phyloP scores from a whole-genome alignment of 2,888 invertebrate genomes.

The Eugnorisma glareosa region DNA sequence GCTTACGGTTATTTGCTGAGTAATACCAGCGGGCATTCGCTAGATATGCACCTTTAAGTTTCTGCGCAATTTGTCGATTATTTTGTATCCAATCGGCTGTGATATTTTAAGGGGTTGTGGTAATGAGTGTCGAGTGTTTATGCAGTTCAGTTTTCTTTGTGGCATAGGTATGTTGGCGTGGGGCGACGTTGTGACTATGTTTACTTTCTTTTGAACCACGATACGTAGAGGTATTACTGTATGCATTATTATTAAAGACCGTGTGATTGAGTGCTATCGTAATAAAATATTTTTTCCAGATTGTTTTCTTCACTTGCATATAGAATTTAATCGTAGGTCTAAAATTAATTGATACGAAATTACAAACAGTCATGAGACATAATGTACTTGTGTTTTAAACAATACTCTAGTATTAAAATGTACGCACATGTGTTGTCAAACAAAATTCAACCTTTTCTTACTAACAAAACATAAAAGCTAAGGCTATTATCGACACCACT shows the following conservation, averaged over 20 bases:
- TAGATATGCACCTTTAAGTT: slow-evolving; percentile 69
- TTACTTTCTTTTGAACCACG: neutral
- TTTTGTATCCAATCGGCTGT: slow-evolving; percentile 68
- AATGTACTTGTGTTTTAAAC: neutral
- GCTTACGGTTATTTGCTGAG: slow-evolving; percentile 83
- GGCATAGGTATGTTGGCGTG: slow-evolving; percentile 39
- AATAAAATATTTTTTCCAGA: neutral
- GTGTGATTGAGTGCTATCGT: no score
- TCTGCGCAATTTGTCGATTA: slow-evolving; percentile 71
- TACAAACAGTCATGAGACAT: neutral
- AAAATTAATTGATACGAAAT: neutral
- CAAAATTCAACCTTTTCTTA: slow-evolving; percentile 37
- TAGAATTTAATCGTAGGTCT: neutral
- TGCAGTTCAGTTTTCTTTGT: slow-evolving; percentile 53
- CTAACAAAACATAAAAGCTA: slow-evolving; percentile 43
- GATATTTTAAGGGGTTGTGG: slow-evolving; percentile 68
- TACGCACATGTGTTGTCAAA: slow-evolving; percentile 1
- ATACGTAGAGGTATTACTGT: neutral
- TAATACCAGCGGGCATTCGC: slow-evolving; percentile 67
- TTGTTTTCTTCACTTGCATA: neutral
- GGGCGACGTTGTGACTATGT: slow-evolving; percentile 7
- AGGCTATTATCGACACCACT: slow-evolving; percentile 57
- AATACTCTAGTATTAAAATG: neutral
- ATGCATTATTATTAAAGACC: neutral
- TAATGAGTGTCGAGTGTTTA: slow-evolving; percentile 63